A percentile compares a stretch with the other conserved stretches of the same genome.
These are phyloP conservation scores for Philaenus spumarius DNA, from an alignment of 1,140 invertebrate genomes.

Conservation along the genomic window DNA sequence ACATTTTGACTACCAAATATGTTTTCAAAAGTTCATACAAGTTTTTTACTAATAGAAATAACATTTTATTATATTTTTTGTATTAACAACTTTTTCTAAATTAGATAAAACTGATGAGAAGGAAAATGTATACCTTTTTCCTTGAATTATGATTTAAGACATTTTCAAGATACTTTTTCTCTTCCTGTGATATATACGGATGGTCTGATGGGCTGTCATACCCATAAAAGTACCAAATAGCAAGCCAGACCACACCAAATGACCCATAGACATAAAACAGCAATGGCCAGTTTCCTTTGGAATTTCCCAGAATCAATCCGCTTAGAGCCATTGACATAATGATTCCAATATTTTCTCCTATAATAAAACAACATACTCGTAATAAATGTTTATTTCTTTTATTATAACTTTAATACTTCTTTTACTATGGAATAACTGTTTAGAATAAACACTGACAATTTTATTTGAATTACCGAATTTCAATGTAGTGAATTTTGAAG, in stretches of 20 bases:
- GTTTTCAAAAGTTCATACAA: too few relatives aligned
- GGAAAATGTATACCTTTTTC: not conserved
- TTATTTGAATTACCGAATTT: too few relatives aligned
- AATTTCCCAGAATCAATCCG: not conserved
- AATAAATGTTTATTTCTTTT: too few relatives aligned
- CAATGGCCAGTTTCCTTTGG: conserved; percentile 42
- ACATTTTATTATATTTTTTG: too few relatives aligned
- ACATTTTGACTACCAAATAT: too few relatives aligned
- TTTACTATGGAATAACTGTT: too few relatives aligned
- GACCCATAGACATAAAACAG: conserved; percentile 49
- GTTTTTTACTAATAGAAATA: too few relatives aligned
- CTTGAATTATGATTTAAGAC: conserved; percentile 45
- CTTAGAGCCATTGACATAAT: conserved; percentile 2
- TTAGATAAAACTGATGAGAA: too few relatives aligned
- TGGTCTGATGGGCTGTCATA: conserved; percentile 71
- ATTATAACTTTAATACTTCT: too few relatives aligned
- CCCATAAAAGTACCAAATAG: conserved; percentile 52
- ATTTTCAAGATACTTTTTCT: conserved; percentile 46
- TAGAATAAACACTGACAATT: too few relatives aligned
- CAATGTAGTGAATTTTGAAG: too few relatives aligned
- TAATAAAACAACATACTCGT: not conserved
- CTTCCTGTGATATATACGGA: conserved; percentile 71
- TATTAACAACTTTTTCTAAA: too few relatives aligned
- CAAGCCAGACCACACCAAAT: conserved; percentile 36
- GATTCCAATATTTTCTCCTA: conserved; percentile 16